These are phyloP conservation scores for Tubiluchus corallicola DNA, from an alignment of 2,888 invertebrate genomes.

Conservation along the genomic window DNA sequence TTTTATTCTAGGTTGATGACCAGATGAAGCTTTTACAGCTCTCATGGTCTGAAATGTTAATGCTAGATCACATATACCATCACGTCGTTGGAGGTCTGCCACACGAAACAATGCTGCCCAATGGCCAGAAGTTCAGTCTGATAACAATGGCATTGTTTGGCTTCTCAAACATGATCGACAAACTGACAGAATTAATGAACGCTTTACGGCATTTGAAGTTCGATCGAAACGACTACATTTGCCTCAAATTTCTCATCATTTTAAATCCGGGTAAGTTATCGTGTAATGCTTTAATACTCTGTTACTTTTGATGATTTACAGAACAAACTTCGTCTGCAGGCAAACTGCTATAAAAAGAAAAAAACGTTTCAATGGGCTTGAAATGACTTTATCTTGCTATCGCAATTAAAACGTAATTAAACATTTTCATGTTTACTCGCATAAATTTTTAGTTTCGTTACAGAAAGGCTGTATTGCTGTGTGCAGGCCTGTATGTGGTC, in stretches of 20 bases:
- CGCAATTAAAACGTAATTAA: no score
- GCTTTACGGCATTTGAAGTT: slow-evolving; percentile 84
- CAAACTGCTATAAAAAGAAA: no score
- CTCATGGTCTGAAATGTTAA: slow-evolving; percentile 96
- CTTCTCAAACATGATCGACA: slow-evolving; percentile 60
- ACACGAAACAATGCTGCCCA: slow-evolving; percentile 78
- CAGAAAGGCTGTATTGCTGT: no score
- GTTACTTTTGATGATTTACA: no score
- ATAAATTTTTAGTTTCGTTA: no score
- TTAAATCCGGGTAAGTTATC: slow-evolving; percentile 90
- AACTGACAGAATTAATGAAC: slow-evolving; percentile 76
- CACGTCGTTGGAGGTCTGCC: slow-evolving; percentile 82
- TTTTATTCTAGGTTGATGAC: slow-evolving; percentile 66
- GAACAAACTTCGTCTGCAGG: no score
- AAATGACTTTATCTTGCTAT: no score
- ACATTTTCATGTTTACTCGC: no score
- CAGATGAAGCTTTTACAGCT: slow-evolving; percentile 95
- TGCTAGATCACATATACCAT: slow-evolving; percentile 88
- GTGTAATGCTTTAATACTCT: no score
- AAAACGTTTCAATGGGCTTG: no score
- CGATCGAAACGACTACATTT: slow-evolving; percentile 89
- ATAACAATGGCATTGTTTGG: slow-evolving; percentile 71
- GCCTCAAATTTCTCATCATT: slow-evolving; percentile 89
- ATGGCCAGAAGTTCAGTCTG: slow-evolving; percentile 85
- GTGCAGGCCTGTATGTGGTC: no score